phyloP scores from a whole-genome alignment of 2,797 vertebrate species.

The Oreortyx pictus region DNA sequence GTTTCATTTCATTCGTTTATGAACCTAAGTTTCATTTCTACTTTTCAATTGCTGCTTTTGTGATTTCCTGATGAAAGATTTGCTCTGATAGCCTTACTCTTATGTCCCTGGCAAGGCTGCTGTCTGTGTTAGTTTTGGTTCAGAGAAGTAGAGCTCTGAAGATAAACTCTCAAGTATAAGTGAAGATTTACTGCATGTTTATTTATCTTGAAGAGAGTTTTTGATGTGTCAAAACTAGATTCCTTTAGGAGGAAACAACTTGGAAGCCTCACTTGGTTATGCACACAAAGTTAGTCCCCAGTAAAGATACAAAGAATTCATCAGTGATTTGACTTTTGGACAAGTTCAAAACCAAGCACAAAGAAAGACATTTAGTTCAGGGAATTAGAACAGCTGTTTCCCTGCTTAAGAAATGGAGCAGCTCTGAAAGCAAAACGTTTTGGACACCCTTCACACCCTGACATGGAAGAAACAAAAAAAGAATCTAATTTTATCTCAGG shows the following conservation, averaged over 20 bases:
- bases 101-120: neutral
- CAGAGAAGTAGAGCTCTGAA: neutral
- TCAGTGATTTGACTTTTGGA: neutral
- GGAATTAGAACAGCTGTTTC: neutral
- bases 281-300: neutral
- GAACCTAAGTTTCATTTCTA: neutral
- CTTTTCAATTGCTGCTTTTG: neutral
- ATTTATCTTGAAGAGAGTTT: neutral
- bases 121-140: neutral
- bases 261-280: neutral
- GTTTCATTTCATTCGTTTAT: neutral
- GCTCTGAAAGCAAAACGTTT: neutral
- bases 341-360: neutral
- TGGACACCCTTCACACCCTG: neutral
- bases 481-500: neutral
- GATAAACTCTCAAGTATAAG: neutral
- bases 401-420: neutral
- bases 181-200: neutral
- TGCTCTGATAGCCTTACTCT: neutral
- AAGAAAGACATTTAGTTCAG: neutral
- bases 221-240: neutral
- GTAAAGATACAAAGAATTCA: neutral
- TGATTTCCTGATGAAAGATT: neutral
- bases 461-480: neutral
- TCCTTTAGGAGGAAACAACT: neutral